A percentile compares a stretch with the other conserved stretches of the same genome.
Conservation (phyloP, 2,113 vertebrate genomes). For the Abramis brama region DNA sequence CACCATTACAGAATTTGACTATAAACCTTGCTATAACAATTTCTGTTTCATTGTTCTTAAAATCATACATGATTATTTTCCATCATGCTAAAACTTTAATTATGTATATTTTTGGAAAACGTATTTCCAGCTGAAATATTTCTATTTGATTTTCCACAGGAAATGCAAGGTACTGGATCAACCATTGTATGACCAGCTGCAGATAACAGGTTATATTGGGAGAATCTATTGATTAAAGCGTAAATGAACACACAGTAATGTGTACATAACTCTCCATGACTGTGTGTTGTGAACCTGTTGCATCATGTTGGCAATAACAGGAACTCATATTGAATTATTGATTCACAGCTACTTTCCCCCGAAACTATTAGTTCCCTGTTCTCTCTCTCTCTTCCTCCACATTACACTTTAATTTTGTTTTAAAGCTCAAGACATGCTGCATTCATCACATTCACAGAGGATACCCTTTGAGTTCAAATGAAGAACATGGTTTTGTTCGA, state of each 20-base stretch:
- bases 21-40: not conserved
- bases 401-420: constrained; percentile 43
- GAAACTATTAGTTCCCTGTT: constrained; percentile 61
- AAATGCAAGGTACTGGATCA: not conserved
- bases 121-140: not conserved
- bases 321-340: constrained; percentile 75
- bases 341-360: constrained; percentile 66
- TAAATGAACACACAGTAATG: constrained; percentile 17
- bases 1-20: not conserved
- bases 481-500: constrained; percentile 28
- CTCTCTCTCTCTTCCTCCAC: constrained; percentile 49
- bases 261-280: not conserved
- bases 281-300: constrained; percentile 68
- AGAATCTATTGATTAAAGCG: constrained; percentile 24
- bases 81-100: not conserved
- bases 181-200: not conserved
- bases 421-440: constrained; percentile 9
- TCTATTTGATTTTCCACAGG: not conserved
- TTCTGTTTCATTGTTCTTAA: not conserved
- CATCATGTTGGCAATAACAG: constrained; percentile 74
- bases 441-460: not conserved
- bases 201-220: not conserved
- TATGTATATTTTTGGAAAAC: no score
- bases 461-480: not conserved
- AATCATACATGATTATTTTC: not conserved